Evolutionary conservation across 2,888 invertebrate genomes (phyloP).

Genomic region (Ophioninae sp.): DNA sequence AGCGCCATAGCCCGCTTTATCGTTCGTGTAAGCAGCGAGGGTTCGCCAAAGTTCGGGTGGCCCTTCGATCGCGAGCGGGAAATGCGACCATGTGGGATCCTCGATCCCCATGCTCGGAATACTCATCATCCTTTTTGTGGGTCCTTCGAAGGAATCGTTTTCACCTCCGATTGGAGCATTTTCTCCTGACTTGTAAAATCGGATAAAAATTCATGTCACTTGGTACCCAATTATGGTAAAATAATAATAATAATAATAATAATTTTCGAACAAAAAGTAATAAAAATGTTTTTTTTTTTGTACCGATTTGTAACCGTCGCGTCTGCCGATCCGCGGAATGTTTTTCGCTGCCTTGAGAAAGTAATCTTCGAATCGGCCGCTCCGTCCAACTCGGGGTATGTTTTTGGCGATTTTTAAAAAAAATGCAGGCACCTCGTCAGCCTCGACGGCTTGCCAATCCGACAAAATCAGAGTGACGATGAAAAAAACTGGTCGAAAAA

Average conservation of each 20-base stretch:
- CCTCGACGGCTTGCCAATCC: slow-evolving; percentile 55
- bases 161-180: slow-evolving; percentile 27
- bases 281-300: slow-evolving; percentile 6
- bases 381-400: slow-evolving; percentile 75
- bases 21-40: slow-evolving; percentile 74
- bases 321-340: slow-evolving; percentile 69
- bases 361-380: slow-evolving; percentile 72
- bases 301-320: slow-evolving; percentile 64
- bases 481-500: slow-evolving; percentile 55
- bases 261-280: background rate
- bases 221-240: background rate
- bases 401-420: slow-evolving; percentile 78
- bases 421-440: slow-evolving; percentile 76
- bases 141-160: slow-evolving; percentile 29
- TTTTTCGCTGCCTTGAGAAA: slow-evolving; percentile 72
- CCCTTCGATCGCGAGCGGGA: slow-evolving; percentile 76
- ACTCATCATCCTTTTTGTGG: slow-evolving; percentile 61
- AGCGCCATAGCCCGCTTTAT: slow-evolving; percentile 64
- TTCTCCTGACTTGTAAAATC: slow-evolving; percentile 42
- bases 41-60: slow-evolving; percentile 77
- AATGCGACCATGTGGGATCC: slow-evolving; percentile 73
- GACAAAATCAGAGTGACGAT: slow-evolving; percentile 50
- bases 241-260: background rate
- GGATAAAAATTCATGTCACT: background rate
- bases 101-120: slow-evolving; percentile 52